Base-by-base conservation (phyloP, 2,797 vertebrate species). In the Brotogeris chrysoptera region DNA sequence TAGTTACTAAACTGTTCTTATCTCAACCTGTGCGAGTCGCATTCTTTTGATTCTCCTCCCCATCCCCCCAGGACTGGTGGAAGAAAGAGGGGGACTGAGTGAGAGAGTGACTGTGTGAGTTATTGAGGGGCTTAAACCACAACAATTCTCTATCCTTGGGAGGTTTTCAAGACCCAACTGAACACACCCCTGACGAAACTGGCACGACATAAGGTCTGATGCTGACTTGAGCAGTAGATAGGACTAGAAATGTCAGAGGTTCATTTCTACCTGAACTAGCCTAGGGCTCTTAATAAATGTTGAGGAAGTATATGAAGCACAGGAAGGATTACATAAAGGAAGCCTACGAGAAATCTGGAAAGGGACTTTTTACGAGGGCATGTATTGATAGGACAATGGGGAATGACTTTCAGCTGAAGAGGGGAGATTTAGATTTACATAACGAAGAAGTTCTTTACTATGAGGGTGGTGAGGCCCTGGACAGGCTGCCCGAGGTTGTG, bases 231-330 rank as follows among this genome's bases (percentile, higher is more conserved):
- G 16, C 19, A 60, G 30, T 16, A 50, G 16, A n/a, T 4, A 21
- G 59, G 27, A 47, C 44, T 39, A 57, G 24, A 70, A 80, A 65
- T 15, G 13, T 36, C 0, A 0, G 10, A 72, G 13, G 28, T 65
- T 19, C 5, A 10, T 80, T 81, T 23, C 11, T n/a, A 47, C 25
- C 13, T 36, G 36, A 76, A 6, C 74, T 43, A 60, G 5, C 19
- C 27, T 39, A 23, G 2, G 16, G 30, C 50, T 80, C 27, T 47
- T 69, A 72, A 50, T 61, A 74, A 65, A 43, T 47, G n/a, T 21
- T 1, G 2, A 77, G 44, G 46, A 72, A 77, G 19, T 47, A 39
- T 65, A 49, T 0, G 2, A 88, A 66, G 16, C 14, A 47, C 18
- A 47, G 55, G 30, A 68, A 69, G 14, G 12, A 59, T 41, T 57